Evolutionary conservation across 1,140 invertebrate genomes (phyloP).

Genomic region (Rhagoletis zephyria): DNA sequence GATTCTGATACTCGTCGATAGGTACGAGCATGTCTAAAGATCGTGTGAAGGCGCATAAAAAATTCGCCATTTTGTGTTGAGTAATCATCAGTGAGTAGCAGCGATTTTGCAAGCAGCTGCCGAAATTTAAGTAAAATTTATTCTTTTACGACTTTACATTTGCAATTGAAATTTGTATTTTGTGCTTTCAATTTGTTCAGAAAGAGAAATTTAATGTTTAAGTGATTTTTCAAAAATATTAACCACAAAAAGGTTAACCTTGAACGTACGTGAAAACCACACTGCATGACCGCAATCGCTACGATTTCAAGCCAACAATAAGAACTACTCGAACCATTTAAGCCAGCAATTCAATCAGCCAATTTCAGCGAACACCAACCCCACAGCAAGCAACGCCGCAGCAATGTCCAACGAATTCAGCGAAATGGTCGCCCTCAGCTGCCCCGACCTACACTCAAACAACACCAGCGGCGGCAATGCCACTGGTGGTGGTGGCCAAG

Average conservation of each 20-base stretch:
- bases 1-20: not conserved
- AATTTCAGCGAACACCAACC: not conserved
- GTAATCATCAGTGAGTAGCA: slow-evolving; percentile 16
- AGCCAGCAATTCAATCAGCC: not conserved
- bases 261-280: slow-evolving; percentile 55
- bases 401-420: slow-evolving; percentile 70
- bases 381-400: not conserved
- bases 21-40: not conserved
- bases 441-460: slow-evolving; percentile 63
- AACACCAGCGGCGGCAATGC: slow-evolving; percentile 50
- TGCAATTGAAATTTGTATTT: not conserved
- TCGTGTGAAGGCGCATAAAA: not conserved
- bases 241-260: slow-evolving; percentile 45
- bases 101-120: not conserved
- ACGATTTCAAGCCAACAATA: slow-evolving; percentile 53
- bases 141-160: not conserved
- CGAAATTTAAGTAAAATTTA: not conserved
- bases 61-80: slow-evolving; percentile 34
- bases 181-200: not conserved
- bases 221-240: slow-evolving; percentile 20
- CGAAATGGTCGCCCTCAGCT: slow-evolving; percentile 69
- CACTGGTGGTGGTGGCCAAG: slow-evolving; percentile 54
- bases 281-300: slow-evolving; percentile 13
- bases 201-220: not conserved
- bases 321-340: slow-evolving; percentile 55